Evolutionary conservation across 2,113 vertebrate species (phyloP), one percentile per base, ranked within the genome.

Genomic region (Bufo gargarizans): DNA sequence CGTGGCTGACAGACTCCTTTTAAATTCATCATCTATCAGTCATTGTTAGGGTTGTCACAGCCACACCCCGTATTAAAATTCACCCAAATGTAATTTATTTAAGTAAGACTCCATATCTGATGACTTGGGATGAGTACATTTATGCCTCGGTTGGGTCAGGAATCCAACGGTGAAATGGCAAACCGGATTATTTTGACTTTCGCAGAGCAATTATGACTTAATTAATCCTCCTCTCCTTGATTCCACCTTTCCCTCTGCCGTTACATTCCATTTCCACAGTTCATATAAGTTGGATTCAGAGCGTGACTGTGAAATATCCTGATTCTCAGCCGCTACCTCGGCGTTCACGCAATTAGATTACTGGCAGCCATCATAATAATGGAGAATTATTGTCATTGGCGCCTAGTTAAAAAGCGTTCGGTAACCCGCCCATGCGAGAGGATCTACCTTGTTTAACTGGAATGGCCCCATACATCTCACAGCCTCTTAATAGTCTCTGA

Each of bases 301-400:
- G 82, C 82, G 19, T 53, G 82, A 50, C 82, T 16, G 82, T 69
- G 47, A 71, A 84, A 84, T 84, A 22, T 84, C 82, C 67, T 74
- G 16, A 2, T 84, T 43, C 22, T 63, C 50, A 22, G 10, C 19
- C 45, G 20, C 61, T 17, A 33, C 82, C 63, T 58, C 69, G 3
- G 33, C 9, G 69, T 85, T 74, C 74, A 59, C 56, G 55, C 83
- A 59, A 85, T 85, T 74, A 85, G 67, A 53, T 20, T 19, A 85
- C 50, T 76, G 83, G 83, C 55, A 56, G 83, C 69, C 55, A 85
- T 85, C 83, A 74, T 59, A 45, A 85, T 74, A 85, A 58, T 3
- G 69, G 53, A 74, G 83, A 76, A 76, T 85, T 58, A 72, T 85
- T 4, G 83, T 45, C 83, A 58, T 74, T 59, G 83, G 49, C 33